These are phyloP conservation scores for Cheilosia soror DNA, from an alignment of 2,888 invertebrate genomes.

Conservation along the genomic window DNA sequence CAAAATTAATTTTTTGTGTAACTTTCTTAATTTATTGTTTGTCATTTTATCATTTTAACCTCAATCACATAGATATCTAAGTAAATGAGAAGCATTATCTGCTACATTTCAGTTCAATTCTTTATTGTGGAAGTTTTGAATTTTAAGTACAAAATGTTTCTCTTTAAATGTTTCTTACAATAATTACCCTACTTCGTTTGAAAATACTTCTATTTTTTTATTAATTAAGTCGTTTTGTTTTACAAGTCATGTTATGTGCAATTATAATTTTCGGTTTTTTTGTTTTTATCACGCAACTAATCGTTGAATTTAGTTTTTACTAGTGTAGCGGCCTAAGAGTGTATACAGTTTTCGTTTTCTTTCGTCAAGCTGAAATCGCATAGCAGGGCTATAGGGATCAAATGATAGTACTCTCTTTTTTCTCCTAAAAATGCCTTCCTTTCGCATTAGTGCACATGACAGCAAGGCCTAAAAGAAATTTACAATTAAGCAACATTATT, in stretches of 20 bases:
- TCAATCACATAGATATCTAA: neutral
- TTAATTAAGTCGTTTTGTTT: constrained; percentile 49
- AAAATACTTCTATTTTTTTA: constrained; percentile 24
- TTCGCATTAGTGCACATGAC: constrained; percentile 86
- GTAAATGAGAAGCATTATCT: neutral
- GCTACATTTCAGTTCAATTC: constrained; percentile 67
- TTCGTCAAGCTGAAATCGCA: constrained; percentile 85
- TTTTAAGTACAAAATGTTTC: constrained; percentile 71
- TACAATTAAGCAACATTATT: neutral
- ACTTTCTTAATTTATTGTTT: neutral
- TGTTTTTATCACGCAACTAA: constrained; percentile 67
- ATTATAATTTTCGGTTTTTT: constrained; percentile 24
- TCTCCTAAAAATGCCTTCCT: constrained; percentile 90
- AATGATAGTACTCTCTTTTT: constrained; percentile 87
- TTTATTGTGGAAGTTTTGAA: constrained; percentile 66
- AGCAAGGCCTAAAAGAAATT: constrained; percentile 83
- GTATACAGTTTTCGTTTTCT: constrained; percentile 85
- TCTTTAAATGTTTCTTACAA: constrained; percentile 42
- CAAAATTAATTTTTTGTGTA: too few relatives aligned
- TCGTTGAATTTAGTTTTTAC: constrained; percentile 70
- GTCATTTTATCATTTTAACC: neutral
- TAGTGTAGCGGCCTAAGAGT: constrained; percentile 79
- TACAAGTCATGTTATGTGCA: constrained; percentile 52
- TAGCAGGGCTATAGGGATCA: constrained; percentile 88
- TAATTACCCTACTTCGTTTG: constrained; percentile 67